Evolutionary conservation across 2,888 invertebrate genomes (phyloP), one percentile per base, ranked within the genome.

Genomic region (Gibbula magus): DNA sequence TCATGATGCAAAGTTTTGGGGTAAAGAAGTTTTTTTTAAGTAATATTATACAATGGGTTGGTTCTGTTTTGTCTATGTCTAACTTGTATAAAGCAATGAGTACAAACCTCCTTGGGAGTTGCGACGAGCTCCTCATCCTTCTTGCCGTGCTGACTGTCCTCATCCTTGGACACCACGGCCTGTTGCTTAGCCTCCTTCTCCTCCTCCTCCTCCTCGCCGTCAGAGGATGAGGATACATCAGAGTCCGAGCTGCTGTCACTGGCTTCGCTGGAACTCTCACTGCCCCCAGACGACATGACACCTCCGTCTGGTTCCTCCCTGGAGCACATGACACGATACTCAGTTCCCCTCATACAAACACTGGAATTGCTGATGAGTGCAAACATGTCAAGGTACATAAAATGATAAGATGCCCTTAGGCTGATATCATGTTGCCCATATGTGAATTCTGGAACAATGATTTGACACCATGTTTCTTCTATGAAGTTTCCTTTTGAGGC

Each of bases 241-340:
- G 77, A 75, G 56, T 52, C 52, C 10, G 75, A 75, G 39, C 56
- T 56, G 39, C 53, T 20, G 56, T 61, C 61, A 66, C 77, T 61
- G 22, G 35, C 54, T 18, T 32, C 66, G 51, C 77, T 77, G 51
- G 77, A 77, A 66, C 79, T 79, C 52, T 79, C 79, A 70, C 73
- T 76, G 75, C 76, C 75, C 16, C n/a, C n/a, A 4, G 79, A 76
- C n/a, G 75, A 76, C 70, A 70, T 70, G 8, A 29, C 20, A 18
- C 39, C 35, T 4, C 56, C 25, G 20, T 7, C 20, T 20, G 10
- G 45, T 13, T 45, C 45, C 45, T 45, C 45, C 45, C 45, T 45
- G 45, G 1, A 45, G 13, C 45, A 45, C 45, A 45, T 10, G 10
- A 45, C 35, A 35, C 35, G 8, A 45, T 1, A 45, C 45, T 1